Base-by-base conservation (phyloP, 2,797 vertebrate species). In the Alectoris magna region DNA sequence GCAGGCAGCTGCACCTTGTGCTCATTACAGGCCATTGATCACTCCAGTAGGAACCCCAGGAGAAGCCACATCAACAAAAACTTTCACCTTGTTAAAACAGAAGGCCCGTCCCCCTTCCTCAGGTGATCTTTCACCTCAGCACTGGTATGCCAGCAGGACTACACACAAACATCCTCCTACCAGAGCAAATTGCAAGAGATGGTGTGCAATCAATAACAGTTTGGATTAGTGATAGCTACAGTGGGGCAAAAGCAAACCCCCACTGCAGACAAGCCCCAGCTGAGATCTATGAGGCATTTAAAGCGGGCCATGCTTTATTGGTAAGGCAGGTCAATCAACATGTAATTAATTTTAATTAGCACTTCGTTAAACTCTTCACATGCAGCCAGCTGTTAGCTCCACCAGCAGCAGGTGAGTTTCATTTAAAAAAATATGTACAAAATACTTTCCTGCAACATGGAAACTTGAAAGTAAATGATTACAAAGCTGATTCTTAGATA, bases 271-370 rank as follows among this genome's bases (percentile, higher is more conserved):
- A 72, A 80, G 15, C 26, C 58, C 63, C 80, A 92, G 16, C 72
- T 81, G 95, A 90, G 83, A 93, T 67, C 95, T 96, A 29, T 78
- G 53, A 96, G 81, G 91, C 71, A 55, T 91, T 97, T 96, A 96
- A 93, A 97, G 83, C 90, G 92, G 87, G 62, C 31, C 75, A 94
- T 90, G 83, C 88, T 95, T 95, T 92, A 94, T 87, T 96, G 95
- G 91, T 93, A 95, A 97, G 90, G 95, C 76, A 96, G 94, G 96
- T 96, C 96, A 96, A 94, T 96, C 94, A 96, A 91, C 88, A 84
- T 92, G 86, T 96, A 97, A 97, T 88, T 97, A 79, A 95, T 94
- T 97, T 95, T 97, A 96, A 96, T 97, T 97, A 96, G 83, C 67
- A 8, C 90, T 95, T 90, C 34, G 59, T 84, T 94, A 64, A 93